Base-by-base conservation (phyloP, 2,113 vertebrate genomes). In the Mirza zaza region DNA sequence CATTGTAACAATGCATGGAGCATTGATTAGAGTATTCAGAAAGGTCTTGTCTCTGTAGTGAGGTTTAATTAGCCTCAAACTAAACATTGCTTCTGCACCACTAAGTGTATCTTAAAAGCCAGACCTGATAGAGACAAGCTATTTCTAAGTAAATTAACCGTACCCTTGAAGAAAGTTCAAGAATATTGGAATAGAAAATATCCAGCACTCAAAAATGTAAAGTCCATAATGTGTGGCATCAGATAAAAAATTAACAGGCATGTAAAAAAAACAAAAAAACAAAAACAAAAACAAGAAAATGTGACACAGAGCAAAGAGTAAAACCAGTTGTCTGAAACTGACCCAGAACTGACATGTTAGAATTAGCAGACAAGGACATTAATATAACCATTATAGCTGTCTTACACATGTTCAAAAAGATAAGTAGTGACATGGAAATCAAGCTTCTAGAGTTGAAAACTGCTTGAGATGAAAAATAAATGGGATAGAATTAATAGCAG, bases 401-500 rank as follows among this genome's bases (percentile, higher is more conserved):
- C 75, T 25, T 52, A 4, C n/a, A 42, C 6, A 25, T 55, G 17
- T 14, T 67, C 2, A 85, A 71, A 79, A 80, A 39, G 13, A 67
- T 48, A 87, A 36, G 17, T 12, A 84, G 29, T 82, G 52, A 57
- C 39, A 87, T 34, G 32, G 14, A 57, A 73, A 79, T 84, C 10
- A 71, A 65, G 65, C 17, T 27, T 45, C 34, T 81, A 73, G 25
- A 73, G 29, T 36, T 73, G 12, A 89, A 82, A 88, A 52, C 27
- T 52, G 14, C 36, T 57, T 95, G 34, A 95, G n/a, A 23, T 42
- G 42, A 68, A 94, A 80, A 92, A 59, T 45, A 91, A 94, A 88
- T 8, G n/a, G 25, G 52, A 87, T 70, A 6, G n/a, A 87, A 2
- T 87, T 61, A 77, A 12, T 11, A 92, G 29, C 13, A 29, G 21